A percentile compares a stretch with the other conserved stretches of the same genome.
Conservation (phyloP, 2,113 vertebrate genomes). For the Peromyscus maniculatus region DNA sequence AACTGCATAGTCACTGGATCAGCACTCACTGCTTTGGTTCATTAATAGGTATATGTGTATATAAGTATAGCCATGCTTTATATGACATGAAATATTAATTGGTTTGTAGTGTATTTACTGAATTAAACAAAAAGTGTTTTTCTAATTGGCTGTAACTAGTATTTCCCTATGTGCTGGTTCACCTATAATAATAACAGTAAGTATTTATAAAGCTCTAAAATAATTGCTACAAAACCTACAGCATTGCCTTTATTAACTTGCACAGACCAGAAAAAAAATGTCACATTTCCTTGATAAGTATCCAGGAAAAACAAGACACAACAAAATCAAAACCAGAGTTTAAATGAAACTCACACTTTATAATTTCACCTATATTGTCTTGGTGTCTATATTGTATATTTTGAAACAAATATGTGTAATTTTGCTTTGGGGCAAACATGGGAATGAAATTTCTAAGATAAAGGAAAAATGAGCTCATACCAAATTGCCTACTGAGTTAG, state of each 20-base stretch:
- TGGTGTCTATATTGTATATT: neutral
- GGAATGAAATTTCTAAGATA: neutral
- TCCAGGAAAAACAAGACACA: neutral
- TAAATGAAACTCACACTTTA: neutral
- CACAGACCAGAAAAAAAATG: neutral
- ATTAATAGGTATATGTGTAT: neutral
- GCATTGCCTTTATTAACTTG: neutral
- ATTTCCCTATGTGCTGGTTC: conserved; percentile 19
- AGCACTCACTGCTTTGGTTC: neutral
- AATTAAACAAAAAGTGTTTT: conserved; percentile 2
- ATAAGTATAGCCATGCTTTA: neutral
- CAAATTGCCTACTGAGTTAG: neutral
- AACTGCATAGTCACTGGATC: neutral
- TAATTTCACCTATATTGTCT: conserved; percentile 14
- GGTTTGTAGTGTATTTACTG: conserved; percentile 13
- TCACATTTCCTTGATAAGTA: conserved; percentile 37
- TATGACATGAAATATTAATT: conserved; percentile 7
- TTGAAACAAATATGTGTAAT: neutral
- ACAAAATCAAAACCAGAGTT: neutral
- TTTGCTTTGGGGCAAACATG: neutral
- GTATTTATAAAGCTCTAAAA: conserved; percentile 24
- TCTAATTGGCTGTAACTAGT: neutral
- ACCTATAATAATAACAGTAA: neutral
- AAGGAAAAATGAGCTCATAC: conserved; percentile 3
- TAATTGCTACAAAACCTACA: conserved; percentile 2